Evolutionary conservation across 2,797 vertebrate species (phyloP), one percentile per base, ranked within the genome.

Genomic region (Scolopax bukidnonensis): DNA sequence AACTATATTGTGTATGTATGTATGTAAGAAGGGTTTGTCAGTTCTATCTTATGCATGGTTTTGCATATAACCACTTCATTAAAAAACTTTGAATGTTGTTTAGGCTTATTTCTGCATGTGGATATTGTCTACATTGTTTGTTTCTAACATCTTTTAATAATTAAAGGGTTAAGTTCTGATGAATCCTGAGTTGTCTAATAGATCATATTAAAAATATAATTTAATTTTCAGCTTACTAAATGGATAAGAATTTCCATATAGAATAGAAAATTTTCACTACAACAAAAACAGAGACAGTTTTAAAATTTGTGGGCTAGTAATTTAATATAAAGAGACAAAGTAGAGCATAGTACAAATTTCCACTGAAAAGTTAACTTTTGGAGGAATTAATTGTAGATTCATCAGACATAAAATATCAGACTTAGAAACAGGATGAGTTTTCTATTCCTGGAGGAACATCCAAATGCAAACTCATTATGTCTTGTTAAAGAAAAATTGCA

Each of bases 401-500:
- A 61, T 89, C 27, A 69, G 43, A 57, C 27, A 54, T 27, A 40
- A 92, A 84, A 83, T 68, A 47, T 4, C 4, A 63, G 50, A 33
- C 4, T 48, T 76, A 19, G 6, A 59, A 73, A 60, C 24, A 59
- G 47, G 10, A 68, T 75, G 64, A 61, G 9, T 45, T 87, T 93
- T 69, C 40, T 81, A 7, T 89, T 87, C 30, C 38, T 45, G 14
- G 19, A 65, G 16, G 6, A 92, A 80, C 5, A 3, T 71, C 51
- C 47, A 81, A 17, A 53, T 56, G 12, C 65, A 91, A 73, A 61
- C 6, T 63, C n/a, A 57, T 59, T 78, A 68, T 36, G 11, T 47
- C 60, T 70, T 87, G n/a, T 61, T 90, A 83, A 65, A 77, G 38
- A 89, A 85, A 94, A 87, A 80, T 77, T 79, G 30, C 40, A 84